phyloP scores from a whole-genome alignment of 2,113 vertebrate species.

The Takifugu bimaculatus region DNA sequence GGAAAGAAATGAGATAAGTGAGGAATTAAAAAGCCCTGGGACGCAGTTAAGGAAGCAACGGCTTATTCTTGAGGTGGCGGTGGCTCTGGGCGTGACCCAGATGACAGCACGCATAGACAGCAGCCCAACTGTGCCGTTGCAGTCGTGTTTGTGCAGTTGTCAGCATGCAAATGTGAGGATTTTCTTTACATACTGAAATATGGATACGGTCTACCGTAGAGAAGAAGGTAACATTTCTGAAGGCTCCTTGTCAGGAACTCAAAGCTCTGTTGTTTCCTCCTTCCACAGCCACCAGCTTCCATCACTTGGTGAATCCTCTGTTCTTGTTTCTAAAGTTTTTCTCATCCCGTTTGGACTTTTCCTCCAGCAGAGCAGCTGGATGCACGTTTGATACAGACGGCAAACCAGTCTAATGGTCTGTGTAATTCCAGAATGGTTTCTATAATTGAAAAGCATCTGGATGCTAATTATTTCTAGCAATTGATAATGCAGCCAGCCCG shows the following conservation, averaged over 20 bases:
- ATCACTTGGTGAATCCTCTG: background rate
- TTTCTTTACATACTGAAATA: no score
- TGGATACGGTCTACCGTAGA: no score
- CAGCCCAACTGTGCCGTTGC: slow-evolving; percentile 32
- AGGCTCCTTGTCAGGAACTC: no score
- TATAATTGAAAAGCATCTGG: slow-evolving; percentile 64
- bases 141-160: slow-evolving; percentile 6
- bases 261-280: no score
- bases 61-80: slow-evolving; percentile 27
- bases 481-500: slow-evolving; percentile 55
- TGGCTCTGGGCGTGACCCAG: slow-evolving; percentile 23
- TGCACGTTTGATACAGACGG: slow-evolving; percentile 28
- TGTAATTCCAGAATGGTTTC: slow-evolving; percentile 62
- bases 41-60: slow-evolving; percentile 9
- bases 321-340: background rate
- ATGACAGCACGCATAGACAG: slow-evolving; percentile 54
- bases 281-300: background rate
- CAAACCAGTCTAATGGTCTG: slow-evolving; percentile 59
- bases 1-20: slow-evolving; percentile 42
- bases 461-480: slow-evolving; percentile 69
- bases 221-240: no score
- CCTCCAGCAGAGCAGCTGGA: background rate
- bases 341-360: background rate
- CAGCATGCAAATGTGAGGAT: no score
- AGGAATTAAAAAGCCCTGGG: slow-evolving; percentile 11